phyloP scores from a whole-genome alignment of 1,140 invertebrate genomes.

The Pogonognathellus flavescens region DNA sequence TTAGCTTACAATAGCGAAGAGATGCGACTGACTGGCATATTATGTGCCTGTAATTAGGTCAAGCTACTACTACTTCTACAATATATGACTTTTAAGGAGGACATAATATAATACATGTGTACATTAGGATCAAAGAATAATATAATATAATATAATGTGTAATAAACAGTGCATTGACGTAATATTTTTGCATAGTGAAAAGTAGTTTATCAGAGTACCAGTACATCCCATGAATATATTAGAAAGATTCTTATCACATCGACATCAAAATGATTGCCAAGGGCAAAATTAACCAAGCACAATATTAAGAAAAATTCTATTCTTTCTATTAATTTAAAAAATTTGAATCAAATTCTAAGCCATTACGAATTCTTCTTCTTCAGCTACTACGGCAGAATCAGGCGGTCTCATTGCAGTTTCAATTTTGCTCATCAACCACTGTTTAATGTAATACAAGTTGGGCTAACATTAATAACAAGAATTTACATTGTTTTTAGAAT shows the following conservation, averaged over 20 bases:
- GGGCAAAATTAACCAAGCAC: too few relatives aligned
- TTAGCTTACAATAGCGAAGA: too few relatives aligned
- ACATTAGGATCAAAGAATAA: too few relatives aligned
- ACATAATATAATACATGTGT: too few relatives aligned
- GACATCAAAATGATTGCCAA: neutral
- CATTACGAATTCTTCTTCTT: slow-evolving; percentile 5
- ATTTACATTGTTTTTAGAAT: neutral
- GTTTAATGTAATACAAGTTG: slow-evolving; percentile 64
- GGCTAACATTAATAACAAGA: slow-evolving; percentile 56
- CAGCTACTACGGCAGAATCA: slow-evolving; percentile 54
- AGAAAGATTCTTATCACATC: neutral
- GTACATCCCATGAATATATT: neutral
- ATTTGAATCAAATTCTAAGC: neutral
- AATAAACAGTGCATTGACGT: too few relatives aligned
- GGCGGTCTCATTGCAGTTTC: slow-evolving; percentile 61
- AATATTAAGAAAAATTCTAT: too few relatives aligned
- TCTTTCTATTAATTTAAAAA: neutral
- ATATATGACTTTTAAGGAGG: too few relatives aligned
- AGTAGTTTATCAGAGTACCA: neutral
- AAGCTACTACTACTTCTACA: too few relatives aligned
- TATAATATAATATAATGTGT: too few relatives aligned
- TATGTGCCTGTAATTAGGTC: too few relatives aligned
- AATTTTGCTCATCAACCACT: slow-evolving; percentile 67
- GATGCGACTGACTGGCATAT: too few relatives aligned
- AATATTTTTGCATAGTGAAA: slow-evolving; percentile 9